Base-by-base conservation (phyloP, 2,797 vertebrate genomes). In the Fringilla coelebs region DNA sequence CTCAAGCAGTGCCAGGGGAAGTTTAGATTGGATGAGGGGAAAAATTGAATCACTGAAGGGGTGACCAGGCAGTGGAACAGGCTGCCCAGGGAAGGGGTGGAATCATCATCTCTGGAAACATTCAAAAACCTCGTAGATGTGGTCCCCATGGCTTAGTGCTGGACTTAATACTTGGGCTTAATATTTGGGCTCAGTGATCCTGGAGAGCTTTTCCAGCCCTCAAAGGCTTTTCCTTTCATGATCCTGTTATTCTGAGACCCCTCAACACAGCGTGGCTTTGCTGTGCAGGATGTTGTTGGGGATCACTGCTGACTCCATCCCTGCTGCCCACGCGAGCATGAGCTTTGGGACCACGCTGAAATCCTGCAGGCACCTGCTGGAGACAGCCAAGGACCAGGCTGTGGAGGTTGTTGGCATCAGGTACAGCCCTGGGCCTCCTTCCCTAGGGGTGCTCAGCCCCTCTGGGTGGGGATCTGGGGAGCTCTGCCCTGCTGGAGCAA, bases 381-480 rank as follows among this genome's bases (percentile, higher is more conserved):
- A 98, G 93, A n/a, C 82, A 16, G 98, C 98, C 0, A 98, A 97
- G 96, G 97, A 97, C 43, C 95, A 97, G 89, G 96, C 96, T 1
- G 40, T 98, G 49, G 97, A 98, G 80, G 98, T 98, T 9, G 96
- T 98, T 46, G 98, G 98, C 63, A 77, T 98, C 92, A 98, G 98
- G 98, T 98, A 90, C 28, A 49, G 43, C 29, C 9, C 0, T 13
- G 48, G 29, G 20, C 20, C 18, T 58, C 18, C 3, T 20, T 32
- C 78, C 40, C 3, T 0, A 6, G 55, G 32, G 41, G 9, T 46
- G 29, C 34, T 62, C 36, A 40, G 21, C 11, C 54, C 32, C 2
- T 5, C 26, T 11, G 61, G 26, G 7, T 8, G 0, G 2, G 32
- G 10, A 7, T 17, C 5, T 12, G 32, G 54, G 57, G n/a, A 70